Evolutionary conservation across 2,113 vertebrate genomes (phyloP).

Genomic region (Microcebus lehilahytsara): DNA sequence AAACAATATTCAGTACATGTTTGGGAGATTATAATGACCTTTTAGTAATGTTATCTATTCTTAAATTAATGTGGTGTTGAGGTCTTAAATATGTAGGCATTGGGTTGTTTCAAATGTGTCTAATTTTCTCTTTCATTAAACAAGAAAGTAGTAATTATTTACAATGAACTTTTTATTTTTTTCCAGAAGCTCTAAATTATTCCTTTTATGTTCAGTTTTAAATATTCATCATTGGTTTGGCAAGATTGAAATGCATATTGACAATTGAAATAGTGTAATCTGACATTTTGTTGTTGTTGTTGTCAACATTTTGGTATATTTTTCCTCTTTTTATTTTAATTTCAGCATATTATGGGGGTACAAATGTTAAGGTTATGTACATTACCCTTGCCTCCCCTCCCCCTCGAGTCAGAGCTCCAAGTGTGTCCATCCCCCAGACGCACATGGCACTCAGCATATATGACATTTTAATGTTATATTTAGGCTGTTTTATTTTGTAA

Average conservation of each 20-base stretch:
- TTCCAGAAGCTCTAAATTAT: background rate
- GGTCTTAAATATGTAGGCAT: background rate
- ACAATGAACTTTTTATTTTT: background rate
- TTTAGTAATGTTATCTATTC: background rate
- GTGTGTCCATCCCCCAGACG: too few species aligned
- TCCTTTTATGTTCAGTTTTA: background rate
- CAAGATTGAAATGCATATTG: background rate
- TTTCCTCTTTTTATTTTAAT: too few species aligned
- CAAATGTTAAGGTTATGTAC: too few species aligned
- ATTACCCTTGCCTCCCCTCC: too few species aligned
- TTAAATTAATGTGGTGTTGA: background rate
- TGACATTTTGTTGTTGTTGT: background rate
- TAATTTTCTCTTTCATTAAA: conserved; percentile 27
- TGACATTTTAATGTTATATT: background rate
- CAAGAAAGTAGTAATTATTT: conserved; percentile 31
- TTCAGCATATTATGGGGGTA: too few species aligned
- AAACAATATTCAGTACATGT: background rate
- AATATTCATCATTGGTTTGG: background rate
- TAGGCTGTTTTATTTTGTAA: background rate
- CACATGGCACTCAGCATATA: too few species aligned
- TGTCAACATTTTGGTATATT: too few species aligned
- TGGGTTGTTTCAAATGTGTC: background rate
- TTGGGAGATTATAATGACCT: background rate
- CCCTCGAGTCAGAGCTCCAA: too few species aligned
- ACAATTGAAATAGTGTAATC: background rate